Conservation (phyloP, 2,888 invertebrate genomes). For the Archips xylosteana region DNA sequence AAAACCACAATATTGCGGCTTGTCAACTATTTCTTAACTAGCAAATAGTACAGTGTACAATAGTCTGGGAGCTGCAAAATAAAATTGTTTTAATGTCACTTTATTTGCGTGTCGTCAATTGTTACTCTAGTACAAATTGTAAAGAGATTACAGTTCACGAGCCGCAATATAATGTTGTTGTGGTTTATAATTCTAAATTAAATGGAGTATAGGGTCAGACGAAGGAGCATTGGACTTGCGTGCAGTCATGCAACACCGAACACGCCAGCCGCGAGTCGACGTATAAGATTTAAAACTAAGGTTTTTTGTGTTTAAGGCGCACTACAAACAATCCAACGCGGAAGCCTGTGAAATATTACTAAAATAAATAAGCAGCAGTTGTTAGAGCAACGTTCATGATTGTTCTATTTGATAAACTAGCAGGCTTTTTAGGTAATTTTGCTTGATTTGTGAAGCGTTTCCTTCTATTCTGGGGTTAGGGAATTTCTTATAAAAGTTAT, state of each 20-base stretch:
- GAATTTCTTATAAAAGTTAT: not conserved
- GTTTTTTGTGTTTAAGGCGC: not conserved
- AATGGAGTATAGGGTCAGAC: conserved; percentile 52
- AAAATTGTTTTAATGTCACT: too few relatives aligned
- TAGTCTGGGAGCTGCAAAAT: too few relatives aligned
- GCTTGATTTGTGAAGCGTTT: not conserved
- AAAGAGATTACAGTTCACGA: too few relatives aligned
- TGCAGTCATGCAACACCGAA: conserved; percentile 64
- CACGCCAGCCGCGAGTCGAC: conserved; percentile 43
- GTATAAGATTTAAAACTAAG: conserved; percentile 11
- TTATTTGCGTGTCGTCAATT: too few relatives aligned
- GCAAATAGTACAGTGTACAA: too few relatives aligned
- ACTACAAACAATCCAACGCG: not conserved
- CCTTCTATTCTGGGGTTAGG: not conserved
- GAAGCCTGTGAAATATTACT: not conserved
- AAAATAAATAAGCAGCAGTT: conserved; percentile 1
- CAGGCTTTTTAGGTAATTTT: not conserved
- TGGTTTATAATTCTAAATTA: too few relatives aligned
- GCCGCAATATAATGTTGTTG: too few relatives aligned
- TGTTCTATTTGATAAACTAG: not conserved
- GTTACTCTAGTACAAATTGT: too few relatives aligned
- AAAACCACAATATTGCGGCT: too few relatives aligned
- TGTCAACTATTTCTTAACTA: too few relatives aligned
- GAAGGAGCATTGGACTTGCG: conserved; percentile 57
- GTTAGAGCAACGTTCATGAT: conserved; percentile 14